Conservation (phyloP, 2,113 vertebrate genomes). For the Semicossyphus pulcher region DNA sequence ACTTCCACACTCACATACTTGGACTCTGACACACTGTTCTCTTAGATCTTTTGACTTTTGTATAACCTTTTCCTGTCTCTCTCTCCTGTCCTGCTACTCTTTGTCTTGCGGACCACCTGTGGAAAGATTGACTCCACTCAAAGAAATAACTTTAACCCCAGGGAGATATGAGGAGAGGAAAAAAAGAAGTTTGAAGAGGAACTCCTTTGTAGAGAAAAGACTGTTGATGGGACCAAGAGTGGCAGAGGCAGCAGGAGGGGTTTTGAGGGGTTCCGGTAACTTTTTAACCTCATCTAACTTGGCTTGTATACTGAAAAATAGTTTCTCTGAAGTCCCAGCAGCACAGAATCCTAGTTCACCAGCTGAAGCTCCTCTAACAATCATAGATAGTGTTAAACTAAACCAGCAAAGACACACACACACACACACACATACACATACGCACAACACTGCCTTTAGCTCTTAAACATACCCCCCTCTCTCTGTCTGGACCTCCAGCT, state of each 20-base stretch:
- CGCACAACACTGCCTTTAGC: constrained; percentile 71
- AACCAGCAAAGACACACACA: constrained; percentile 71
- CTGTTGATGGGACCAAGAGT: constrained; percentile 29
- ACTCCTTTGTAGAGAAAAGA: constrained; percentile 1
- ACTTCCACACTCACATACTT: constrained; percentile 23
- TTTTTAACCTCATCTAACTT: constrained; percentile 48
- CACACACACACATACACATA: constrained; percentile 27
- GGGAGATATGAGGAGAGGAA: constrained; percentile 28
- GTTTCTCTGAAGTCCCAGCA: constrained; percentile 46
- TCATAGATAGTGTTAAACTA: constrained; percentile 73
- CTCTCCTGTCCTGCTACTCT: constrained; percentile 47
- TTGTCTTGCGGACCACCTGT: constrained; percentile 65
- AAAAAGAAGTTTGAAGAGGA: constrained; percentile 17
- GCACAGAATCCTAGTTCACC: constrained; percentile 67
- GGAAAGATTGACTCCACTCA: constrained; percentile 43
- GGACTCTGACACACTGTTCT: constrained; percentile 44
- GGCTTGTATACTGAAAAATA: constrained; percentile 53
- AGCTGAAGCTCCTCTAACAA: constrained; percentile 73
- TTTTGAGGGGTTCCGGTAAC: constrained; percentile 22
- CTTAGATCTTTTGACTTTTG: constrained; percentile 53
- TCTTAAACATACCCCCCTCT: constrained; percentile 25
- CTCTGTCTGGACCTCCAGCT: constrained; percentile 32
- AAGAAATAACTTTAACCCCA: constrained; percentile 37
- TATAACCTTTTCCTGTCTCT: constrained; percentile 41
- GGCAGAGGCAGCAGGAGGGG: constrained; percentile 1